Evolutionary conservation across 2,797 vertebrate genomes (phyloP), one percentile per base, ranked within the genome.

Genomic region (Emys orbicularis): DNA sequence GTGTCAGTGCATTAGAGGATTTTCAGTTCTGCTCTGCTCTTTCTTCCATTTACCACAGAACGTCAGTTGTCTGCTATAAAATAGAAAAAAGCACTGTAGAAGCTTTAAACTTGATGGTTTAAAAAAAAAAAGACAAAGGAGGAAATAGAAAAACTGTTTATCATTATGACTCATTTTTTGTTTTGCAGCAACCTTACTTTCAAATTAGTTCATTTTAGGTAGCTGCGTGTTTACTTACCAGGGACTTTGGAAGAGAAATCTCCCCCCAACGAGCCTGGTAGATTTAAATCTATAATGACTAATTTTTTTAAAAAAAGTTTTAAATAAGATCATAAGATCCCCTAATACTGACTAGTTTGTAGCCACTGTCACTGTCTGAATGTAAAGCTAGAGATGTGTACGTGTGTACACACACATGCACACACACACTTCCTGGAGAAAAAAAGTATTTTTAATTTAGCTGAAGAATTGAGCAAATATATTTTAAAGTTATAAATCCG

Each of bases 1-100:
- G 99, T 99, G 99, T 99, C 99, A 99, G 97, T 97, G 99, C 99
- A 99, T 99, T 99, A 99, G 99, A 99, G 98, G 98, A 99, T 99
- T 99, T 99, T 98, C 98, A 98, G 98, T 98, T 98, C 98, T 98
- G 98, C 98, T 98, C 98, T 98, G 98, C 98, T 99, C 97, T 98
- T 99, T 98, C 98, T 98, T 98, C 99, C 99, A 99, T 99, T 99
- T 99, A 98, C 99, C 98, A 98, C 98, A 97, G 99, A 99, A 99
- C 99, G 99, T 99, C 99, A 99, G 98, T 99, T 98, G 99, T 98
- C 99, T 98, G 98, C 99, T 98, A 98, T 98, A 99, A 99, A 99
- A 98, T 96, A 98, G 97, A 97, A 97, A 97, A 98, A 98, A 97
- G 91, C 96, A 3, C 95, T 1, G 49, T 91, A 90, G 97, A 98